phyloP scores from a whole-genome alignment of 2,113 vertebrate species.

The Candoia aspera region DNA sequence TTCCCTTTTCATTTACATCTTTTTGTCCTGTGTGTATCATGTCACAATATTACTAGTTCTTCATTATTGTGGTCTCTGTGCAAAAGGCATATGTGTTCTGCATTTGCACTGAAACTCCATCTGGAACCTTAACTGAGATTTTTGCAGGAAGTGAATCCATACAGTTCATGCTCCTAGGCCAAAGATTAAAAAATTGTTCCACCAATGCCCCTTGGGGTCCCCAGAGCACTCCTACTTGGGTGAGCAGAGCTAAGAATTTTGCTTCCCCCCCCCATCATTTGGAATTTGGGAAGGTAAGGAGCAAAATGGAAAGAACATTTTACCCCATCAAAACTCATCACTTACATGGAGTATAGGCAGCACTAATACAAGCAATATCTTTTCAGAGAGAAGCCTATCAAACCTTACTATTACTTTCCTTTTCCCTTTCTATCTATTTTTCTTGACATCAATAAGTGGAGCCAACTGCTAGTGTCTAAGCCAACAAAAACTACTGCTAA shows the following conservation, averaged over 20 bases:
- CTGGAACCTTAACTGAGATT: neutral
- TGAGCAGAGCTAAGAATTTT: neutral
- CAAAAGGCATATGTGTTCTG: neutral
- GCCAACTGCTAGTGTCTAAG: neutral
- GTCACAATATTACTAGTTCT: neutral
- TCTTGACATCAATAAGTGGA: neutral
- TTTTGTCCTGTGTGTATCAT: neutral
- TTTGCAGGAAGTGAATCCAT: neutral
- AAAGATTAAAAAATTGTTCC: neutral
- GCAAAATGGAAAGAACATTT: neutral
- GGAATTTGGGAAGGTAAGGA: neutral
- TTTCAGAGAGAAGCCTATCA: neutral
- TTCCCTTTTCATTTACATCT: neutral
- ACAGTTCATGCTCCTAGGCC: neutral
- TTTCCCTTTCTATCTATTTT: neutral
- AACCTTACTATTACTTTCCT: neutral
- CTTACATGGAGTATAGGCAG: neutral
- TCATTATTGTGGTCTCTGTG: neutral
- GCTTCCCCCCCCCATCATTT: neutral
- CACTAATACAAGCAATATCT: neutral
- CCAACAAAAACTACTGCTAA: neutral
- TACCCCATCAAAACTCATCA: neutral
- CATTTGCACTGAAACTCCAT: neutral
- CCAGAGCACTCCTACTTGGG: neutral
- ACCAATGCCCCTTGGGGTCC: neutral